Evolutionary conservation across 2,888 invertebrate species (phyloP).

Genomic region (Epinotia brunnichana): DNA sequence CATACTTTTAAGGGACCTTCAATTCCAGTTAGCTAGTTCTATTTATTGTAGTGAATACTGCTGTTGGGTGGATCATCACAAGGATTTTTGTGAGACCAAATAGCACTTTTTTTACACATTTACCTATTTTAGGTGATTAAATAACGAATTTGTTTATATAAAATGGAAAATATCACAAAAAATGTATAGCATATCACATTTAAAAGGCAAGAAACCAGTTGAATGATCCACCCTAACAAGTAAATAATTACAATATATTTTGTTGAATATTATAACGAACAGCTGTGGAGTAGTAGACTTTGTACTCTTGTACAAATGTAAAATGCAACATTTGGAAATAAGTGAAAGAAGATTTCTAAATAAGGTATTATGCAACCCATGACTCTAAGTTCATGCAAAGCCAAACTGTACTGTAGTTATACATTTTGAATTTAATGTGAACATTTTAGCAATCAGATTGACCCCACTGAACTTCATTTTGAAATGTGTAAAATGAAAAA

Average conservation of each 20-base stretch:
- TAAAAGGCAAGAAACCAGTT: constrained; percentile 63
- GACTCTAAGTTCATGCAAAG: constrained; percentile 69
- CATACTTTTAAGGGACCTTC: constrained; percentile 84
- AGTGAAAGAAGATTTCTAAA: constrained; percentile 78
- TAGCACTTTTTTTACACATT: constrained; percentile 78
- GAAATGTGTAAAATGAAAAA: constrained; percentile 81
- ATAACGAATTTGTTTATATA: constrained; percentile 73
- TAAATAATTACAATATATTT: constrained; percentile 79
- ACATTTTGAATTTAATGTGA: constrained; percentile 74
- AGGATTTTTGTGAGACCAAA: constrained; percentile 79
- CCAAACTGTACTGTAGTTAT: constrained; percentile 78
- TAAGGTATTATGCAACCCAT: constrained; percentile 67
- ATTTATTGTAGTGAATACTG: constrained; percentile 80
- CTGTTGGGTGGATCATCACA: constrained; percentile 74
- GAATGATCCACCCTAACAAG: constrained; percentile 71
- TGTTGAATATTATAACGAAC: constrained; percentile 77
- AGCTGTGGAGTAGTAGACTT: constrained; percentile 73
- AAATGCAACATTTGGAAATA: constrained; percentile 81
- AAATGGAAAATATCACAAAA: constrained; percentile 76
- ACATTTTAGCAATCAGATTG: constrained; percentile 77
- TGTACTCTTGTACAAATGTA: constrained; percentile 74
- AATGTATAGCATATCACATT: constrained; percentile 80
- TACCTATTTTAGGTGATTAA: constrained; percentile 75
- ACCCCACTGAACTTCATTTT: constrained; percentile 78
- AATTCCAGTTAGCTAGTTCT: constrained; percentile 83